Conservation (phyloP, 2,888 invertebrate species). For the Nomada lathburiana region DNA sequence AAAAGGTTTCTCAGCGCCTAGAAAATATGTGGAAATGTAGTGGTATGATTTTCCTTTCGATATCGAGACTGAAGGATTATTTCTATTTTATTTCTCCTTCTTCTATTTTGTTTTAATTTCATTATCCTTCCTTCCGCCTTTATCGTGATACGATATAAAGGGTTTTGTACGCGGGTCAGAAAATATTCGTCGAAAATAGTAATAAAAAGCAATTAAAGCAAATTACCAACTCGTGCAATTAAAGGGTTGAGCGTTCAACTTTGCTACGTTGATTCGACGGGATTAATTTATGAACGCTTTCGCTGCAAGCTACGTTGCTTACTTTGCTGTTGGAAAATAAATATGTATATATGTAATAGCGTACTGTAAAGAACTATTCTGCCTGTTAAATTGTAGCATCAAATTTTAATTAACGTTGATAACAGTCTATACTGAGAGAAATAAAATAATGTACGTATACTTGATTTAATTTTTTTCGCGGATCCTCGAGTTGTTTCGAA, state of each 20-base stretch:
- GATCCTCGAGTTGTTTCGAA: neutral
- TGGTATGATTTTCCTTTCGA: neutral
- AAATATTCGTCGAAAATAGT: constrained; percentile 48
- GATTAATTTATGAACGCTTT: constrained; percentile 56
- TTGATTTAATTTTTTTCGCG: neutral
- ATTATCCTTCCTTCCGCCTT: neutral
- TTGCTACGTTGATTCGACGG: constrained; percentile 50
- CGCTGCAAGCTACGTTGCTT: constrained; percentile 13
- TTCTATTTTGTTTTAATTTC: neutral
- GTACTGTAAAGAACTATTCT: neutral
- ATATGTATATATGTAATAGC: neutral
- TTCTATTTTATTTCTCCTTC: constrained; percentile 17
- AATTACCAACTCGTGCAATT: constrained; percentile 50
- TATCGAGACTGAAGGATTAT: constrained; percentile 6
- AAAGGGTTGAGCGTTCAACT: constrained; percentile 52
- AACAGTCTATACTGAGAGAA: neutral
- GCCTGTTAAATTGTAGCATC: neutral
- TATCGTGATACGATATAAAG: neutral
- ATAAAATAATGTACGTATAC: neutral
- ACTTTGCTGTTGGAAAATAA: neutral
- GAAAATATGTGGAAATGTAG: neutral
- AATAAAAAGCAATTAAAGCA: constrained; percentile 55
- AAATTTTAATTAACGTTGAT: constrained; percentile 1
- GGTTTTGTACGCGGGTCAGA: constrained; percentile 34
- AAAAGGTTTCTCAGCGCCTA: neutral